Evolutionary conservation across 1,140 invertebrate genomes (phyloP), one percentile per base, ranked within the genome.

Genomic region (Ylistrum balloti): DNA sequence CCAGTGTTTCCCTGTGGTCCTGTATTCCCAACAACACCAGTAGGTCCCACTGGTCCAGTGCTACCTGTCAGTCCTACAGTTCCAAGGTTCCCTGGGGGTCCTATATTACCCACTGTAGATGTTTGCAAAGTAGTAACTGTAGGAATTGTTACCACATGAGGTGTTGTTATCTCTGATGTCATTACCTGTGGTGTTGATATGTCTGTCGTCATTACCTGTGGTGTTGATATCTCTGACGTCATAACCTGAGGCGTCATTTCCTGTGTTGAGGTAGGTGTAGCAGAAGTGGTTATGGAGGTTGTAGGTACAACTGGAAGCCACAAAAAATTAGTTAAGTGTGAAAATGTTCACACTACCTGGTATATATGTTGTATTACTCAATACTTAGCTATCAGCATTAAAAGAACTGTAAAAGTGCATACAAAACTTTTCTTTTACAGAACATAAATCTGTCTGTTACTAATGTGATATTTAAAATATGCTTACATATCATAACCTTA

Each of bases 1-100:
- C 56, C 56, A 74, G 56, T 74, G 56, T 74, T 74, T 74, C 56
- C 56, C 17, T 74, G 56, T 74, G 56, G 22, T 5, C 56, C 56
- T 28, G 56, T 74, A 28, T n/a, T 28, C 1, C 56, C 56, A 28
- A 7, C n/a, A 7, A 74, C 22, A 74, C 56, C 56, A 28, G n/a
- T n/a, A 28, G 56, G 56, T 74, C 56, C 56, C n/a, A 74, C 28
- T n/a, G 56, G 56, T n/a, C 56, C 56, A 74, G 56, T 74, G 13
- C 28, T 7, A 5, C 56, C 56, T 28, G 56, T 74, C 56, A 9
- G 28, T 17, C 56, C 56, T 17, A 74, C 28, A 5, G 56, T 22
- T n/a, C 56, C 56, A 5, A n/a, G n/a, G 56, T 74, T 74, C 28
- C 56, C 56, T 28, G n/a, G 20, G n/a, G 56, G 22, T 7, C 56